Evolutionary conservation across 1,140 invertebrate species (phyloP).

Genomic region (Drosophila burlai): DNA sequence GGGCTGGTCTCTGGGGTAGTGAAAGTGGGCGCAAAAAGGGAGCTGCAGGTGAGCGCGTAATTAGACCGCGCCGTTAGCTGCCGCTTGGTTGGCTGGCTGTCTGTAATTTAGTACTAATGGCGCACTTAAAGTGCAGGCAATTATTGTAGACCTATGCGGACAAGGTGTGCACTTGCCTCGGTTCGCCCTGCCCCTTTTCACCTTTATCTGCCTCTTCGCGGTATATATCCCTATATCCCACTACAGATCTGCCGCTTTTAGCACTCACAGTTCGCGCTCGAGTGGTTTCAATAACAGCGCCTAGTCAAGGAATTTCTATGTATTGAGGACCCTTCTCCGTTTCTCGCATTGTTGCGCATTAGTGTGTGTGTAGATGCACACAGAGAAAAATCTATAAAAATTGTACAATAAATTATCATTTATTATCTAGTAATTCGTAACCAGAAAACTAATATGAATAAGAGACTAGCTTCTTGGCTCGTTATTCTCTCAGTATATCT

Average conservation of each 20-base stretch:
- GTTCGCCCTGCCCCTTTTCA: neutral
- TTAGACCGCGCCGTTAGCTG: constrained; percentile 77
- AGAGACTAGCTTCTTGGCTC: too few species aligned
- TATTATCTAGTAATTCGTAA: neutral
- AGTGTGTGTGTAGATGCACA: neutral
- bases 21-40: constrained; percentile 18
- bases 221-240: constrained; percentile 25
- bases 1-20: constrained; percentile 1
- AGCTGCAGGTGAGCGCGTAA: constrained; percentile 73
- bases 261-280: constrained; percentile 57
- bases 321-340: constrained; percentile 21
- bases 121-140: constrained; percentile 79
- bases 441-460: neutral
- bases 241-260: constrained; percentile 29
- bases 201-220: constrained; percentile 6
- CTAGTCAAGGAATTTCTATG: constrained; percentile 41
- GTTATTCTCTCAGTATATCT: neutral
- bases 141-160: constrained; percentile 76
- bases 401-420: too few species aligned
- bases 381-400: too few species aligned
- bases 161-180: constrained; percentile 28
- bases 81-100: constrained; percentile 59
- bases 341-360: neutral
- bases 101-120: constrained; percentile 83
- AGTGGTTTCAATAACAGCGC: constrained; percentile 57